phyloP scores from a whole-genome alignment of 2,797 vertebrate genomes.

The Oreonectes daqikongensis region DNA sequence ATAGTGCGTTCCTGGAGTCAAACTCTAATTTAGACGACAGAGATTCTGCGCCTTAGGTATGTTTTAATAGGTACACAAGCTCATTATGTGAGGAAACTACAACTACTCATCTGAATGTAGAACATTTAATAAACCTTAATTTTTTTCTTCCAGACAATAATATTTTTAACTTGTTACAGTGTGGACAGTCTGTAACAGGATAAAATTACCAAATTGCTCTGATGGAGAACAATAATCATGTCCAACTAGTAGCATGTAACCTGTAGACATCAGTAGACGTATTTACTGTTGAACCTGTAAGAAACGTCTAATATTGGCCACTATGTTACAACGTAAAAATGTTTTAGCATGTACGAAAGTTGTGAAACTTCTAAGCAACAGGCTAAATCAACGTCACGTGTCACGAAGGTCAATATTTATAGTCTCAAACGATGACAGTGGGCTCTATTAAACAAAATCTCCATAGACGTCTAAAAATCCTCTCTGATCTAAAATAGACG shows the following conservation, averaged over 20 bases:
- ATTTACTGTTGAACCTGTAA: neutral
- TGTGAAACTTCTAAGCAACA: conserved; percentile 18
- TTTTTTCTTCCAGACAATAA: no score
- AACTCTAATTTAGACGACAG: conserved; percentile 22
- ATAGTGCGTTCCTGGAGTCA: conserved; percentile 9
- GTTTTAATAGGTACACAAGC: conserved; percentile 8
- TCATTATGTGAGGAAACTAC: conserved; percentile 31
- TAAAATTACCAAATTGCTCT: neutral
- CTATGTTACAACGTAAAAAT: neutral
- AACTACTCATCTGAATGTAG: no score
- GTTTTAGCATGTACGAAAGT: conserved; percentile 3
- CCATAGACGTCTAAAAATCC: conserved; percentile 68
- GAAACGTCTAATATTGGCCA: neutral
- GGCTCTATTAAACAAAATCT: conserved; percentile 73
- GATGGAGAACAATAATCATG: neutral
- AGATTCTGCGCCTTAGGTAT: conserved; percentile 16
- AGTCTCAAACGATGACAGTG: conserved; percentile 65
- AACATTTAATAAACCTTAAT: no score
- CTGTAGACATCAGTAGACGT: neutral
- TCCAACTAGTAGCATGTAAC: neutral
- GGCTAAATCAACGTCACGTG: conserved; percentile 62
- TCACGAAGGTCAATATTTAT: conserved; percentile 71
- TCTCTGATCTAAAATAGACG: conserved; percentile 73
- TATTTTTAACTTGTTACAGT: no score
- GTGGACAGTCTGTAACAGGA: neutral